A percentile compares a stretch with the other conserved stretches of the same genome.
These are phyloP conservation scores for Quadroppia sp. DNA, from an alignment of 2,888 invertebrate species.

Conservation along the genomic window DNA sequence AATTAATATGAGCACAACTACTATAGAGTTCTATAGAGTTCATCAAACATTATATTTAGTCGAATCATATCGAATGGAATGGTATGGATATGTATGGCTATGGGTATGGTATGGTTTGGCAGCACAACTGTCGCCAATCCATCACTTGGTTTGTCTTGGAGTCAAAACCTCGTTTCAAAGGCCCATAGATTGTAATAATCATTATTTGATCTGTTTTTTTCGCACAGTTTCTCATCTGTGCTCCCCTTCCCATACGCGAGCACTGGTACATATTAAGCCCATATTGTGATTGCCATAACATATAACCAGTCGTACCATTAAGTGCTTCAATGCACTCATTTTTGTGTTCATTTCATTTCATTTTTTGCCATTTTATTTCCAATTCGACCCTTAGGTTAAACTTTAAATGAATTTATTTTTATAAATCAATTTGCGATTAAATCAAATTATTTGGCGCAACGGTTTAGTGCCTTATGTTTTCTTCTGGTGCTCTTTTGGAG, in stretches of 20 bases:
- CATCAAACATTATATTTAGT: conserved; percentile 29
- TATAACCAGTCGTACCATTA: conserved; percentile 16
- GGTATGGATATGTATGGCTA: not conserved
- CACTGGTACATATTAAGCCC: not conserved
- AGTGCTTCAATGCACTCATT: conserved; percentile 20
- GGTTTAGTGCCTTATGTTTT: not conserved
- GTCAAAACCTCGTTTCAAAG: not conserved
- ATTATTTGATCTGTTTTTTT: conserved; percentile 20
- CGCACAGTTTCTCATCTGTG: conserved; percentile 27
- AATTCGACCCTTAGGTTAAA: conserved; percentile 16
- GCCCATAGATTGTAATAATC: not conserved
- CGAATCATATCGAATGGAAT: conserved; percentile 23
- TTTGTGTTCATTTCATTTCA: conserved; percentile 5
- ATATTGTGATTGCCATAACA: conserved; percentile 2
- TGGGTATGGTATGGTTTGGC: not conserved
- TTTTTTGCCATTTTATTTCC: not conserved
- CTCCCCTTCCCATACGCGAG: not conserved
- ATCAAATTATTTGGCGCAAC: conserved; percentile 23
- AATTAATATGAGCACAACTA: conserved; percentile 9
- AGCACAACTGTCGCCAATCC: conserved; percentile 32
- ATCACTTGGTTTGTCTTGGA: conserved; percentile 18
- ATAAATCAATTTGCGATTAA: conserved; percentile 32
- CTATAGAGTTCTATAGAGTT: too few relatives aligned
- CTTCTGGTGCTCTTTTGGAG: not conserved
- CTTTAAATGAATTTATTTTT: not conserved